Conservation (phyloP, 2,888 invertebrate species). For the Terebella lapidaria region DNA sequence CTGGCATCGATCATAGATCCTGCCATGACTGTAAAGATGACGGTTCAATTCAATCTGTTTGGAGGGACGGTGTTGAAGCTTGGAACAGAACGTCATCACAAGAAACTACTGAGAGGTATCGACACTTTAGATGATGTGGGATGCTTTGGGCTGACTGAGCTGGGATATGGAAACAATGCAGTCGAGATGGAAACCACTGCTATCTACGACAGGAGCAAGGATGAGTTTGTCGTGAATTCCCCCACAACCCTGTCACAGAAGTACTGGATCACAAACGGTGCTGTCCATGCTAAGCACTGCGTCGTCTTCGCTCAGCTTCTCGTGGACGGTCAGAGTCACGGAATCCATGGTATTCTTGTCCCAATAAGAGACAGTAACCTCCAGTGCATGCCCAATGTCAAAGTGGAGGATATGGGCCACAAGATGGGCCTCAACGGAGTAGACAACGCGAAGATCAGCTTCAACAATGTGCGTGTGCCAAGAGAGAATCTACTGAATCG, state of each 20-base stretch:
- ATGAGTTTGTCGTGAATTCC: constrained; percentile 29
- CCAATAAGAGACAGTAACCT: constrained; percentile 29
- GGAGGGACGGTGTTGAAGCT: constrained; percentile 48
- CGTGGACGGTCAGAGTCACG: constrained; percentile 22
- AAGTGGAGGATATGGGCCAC: constrained; percentile 31
- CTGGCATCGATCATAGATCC: constrained; percentile 30
- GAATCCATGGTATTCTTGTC: constrained; percentile 29
- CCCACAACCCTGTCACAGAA: constrained; percentile 30
- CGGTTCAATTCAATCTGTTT: constrained; percentile 48
- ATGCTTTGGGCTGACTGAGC: constrained; percentile 32
- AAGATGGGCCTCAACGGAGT: constrained; percentile 36
- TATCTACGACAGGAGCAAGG: constrained; percentile 25
- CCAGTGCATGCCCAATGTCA: constrained; percentile 25
- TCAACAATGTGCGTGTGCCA: constrained; percentile 30
- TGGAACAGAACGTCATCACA: constrained; percentile 49
- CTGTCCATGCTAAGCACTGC: constrained; percentile 34
- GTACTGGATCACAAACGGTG: constrained; percentile 36
- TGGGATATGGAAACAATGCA: constrained; percentile 34
- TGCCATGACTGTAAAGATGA: constrained; percentile 32
- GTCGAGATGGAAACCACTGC: constrained; percentile 37
- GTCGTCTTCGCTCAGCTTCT: constrained; percentile 30
- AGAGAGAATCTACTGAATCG: constrained; percentile 27
- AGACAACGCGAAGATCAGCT: constrained; percentile 31
- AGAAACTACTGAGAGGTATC: constrained; percentile 33
- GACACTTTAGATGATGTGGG: constrained; percentile 31